A percentile compares a stretch with the other conserved stretches of the same genome.
Conservation (phyloP, 1,140 invertebrate species). For the Agrilus planipennis region DNA sequence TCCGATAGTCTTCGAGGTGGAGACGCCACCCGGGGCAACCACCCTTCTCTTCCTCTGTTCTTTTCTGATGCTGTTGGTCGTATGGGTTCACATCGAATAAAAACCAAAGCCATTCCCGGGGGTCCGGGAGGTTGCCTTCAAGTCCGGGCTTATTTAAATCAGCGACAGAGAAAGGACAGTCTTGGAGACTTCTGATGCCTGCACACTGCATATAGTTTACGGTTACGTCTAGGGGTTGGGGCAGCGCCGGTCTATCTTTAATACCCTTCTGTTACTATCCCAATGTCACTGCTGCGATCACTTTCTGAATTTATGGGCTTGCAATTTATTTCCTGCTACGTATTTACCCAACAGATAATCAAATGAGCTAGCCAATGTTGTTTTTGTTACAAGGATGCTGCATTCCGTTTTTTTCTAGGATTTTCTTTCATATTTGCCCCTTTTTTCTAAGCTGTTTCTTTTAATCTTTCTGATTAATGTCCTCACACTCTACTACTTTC, state of each 20-base stretch:
- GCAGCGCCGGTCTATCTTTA: neutral
- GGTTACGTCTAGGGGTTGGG: conserved; percentile 1
- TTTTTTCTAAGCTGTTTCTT: no score
- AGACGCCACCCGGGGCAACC: no score
- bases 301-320: conserved; percentile 2
- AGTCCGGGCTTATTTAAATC: no score
- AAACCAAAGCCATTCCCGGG: neutral
- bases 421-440: no score
- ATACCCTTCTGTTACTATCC: neutral
- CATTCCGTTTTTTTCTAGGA: neutral
- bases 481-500: no score
- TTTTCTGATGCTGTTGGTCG: no score
- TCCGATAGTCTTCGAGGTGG: no score
- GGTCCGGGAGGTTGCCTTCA: neutral
- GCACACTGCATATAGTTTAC: neutral
- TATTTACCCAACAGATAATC: conserved; percentile 5
- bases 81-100: no score
- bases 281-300: neutral
- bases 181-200: conserved; percentile 5
- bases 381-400: conserved; percentile 1
- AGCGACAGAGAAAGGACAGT: neutral
- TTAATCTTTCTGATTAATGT: no score
- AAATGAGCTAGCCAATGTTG: no score
- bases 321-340: conserved; percentile 5
- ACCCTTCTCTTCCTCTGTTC: no score